Percentiles rank a stretch among this genome's conserved stretches.
phyloP scores from a whole-genome alignment of 2,888 invertebrate genomes.

The Crematogaster levior region DNA sequence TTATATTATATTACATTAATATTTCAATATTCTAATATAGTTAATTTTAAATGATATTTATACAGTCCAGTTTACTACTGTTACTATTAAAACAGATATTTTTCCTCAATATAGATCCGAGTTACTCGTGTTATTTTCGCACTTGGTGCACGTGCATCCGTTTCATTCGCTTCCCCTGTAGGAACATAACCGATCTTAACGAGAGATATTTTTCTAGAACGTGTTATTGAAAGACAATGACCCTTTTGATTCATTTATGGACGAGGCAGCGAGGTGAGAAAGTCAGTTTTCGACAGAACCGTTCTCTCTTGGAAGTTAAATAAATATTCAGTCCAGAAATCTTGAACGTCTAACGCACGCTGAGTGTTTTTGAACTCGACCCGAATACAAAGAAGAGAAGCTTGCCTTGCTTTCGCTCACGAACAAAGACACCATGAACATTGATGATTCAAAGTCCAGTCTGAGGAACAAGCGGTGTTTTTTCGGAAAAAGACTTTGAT shows the following conservation, averaged over 20 bases:
- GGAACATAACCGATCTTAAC: background rate
- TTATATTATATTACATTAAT: too few species aligned
- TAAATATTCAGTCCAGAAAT: conserved; percentile 50
- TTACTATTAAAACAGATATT: background rate
- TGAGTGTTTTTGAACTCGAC: background rate
- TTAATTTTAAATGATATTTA: background rate
- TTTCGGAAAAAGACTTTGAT: background rate
- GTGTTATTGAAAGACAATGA: conserved; percentile 42
- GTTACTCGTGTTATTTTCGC: conserved; percentile 5
- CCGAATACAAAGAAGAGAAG: background rate
- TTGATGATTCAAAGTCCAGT: background rate
- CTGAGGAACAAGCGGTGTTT: background rate
- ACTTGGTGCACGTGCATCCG: background rate
- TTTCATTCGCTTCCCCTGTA: background rate
- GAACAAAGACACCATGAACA: conserved; percentile 22
- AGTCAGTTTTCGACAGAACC: background rate
- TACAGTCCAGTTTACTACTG: background rate
- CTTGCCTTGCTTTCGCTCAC: background rate
- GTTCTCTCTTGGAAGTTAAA: conserved; percentile 33
- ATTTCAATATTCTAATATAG: too few species aligned
- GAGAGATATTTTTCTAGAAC: conserved; percentile 34
- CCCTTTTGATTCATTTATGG: conserved; percentile 8
- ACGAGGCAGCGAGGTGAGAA: background rate
- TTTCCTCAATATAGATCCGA: background rate
- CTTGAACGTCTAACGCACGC: background rate